Conservation (phyloP, 2,888 invertebrate species). For the Therioaphis trifolii region DNA sequence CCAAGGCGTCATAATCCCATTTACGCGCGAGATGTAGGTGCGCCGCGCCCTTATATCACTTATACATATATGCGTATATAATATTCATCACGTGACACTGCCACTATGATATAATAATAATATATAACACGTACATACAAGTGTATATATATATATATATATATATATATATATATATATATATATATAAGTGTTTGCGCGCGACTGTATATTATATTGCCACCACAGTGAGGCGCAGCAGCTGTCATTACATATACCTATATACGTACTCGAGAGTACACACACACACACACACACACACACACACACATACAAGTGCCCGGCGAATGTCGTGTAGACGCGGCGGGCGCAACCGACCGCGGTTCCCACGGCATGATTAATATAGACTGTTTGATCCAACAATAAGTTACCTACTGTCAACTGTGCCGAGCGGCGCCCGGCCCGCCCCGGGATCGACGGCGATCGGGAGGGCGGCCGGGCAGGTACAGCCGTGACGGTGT, state of each 20-base stretch:
- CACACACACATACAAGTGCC: no score
- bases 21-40: constrained; percentile 23
- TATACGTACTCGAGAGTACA: no score
- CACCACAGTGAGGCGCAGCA: no score
- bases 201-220: no score
- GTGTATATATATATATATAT: not conserved
- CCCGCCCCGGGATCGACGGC: not conserved
- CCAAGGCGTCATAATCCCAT: constrained; percentile 59
- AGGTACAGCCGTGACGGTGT: no score
- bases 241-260: no score
- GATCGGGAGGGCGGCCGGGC: not conserved
- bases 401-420: constrained; percentile 62
- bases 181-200: not conserved
- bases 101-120: not conserved
- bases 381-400: constrained; percentile 63
- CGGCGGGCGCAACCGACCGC: constrained; percentile 54
- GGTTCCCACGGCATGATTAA: constrained; percentile 62
- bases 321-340: no score
- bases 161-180: no score
- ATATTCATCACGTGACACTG: not conserved
- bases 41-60: not conserved
- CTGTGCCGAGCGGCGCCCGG: no score
- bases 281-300: no score
- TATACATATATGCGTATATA: constrained; percentile 1
- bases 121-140: not conserved